These are phyloP conservation scores for Silvanus unidentatus DNA, from an alignment of 2,888 invertebrate genomes.

Conservation along the genomic window DNA sequence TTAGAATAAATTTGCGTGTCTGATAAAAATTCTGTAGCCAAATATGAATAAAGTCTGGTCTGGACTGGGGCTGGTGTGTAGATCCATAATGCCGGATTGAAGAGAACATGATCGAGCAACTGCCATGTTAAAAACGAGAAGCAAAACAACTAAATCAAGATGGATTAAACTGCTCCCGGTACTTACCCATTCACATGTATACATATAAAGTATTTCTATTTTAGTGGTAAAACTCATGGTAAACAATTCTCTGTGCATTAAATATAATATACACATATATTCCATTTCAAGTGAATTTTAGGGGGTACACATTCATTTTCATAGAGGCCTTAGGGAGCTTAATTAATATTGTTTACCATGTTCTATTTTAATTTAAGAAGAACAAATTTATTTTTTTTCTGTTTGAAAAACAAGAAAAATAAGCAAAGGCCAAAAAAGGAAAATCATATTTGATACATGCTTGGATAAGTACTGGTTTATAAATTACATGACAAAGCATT, in stretches of 20 bases:
- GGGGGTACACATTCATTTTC: neutral
- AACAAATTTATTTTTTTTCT: conserved; percentile 1
- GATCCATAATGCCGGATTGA: conserved; percentile 99
- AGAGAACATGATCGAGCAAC: conserved; percentile 97
- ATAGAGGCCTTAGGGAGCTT: too few relatives aligned
- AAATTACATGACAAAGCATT: conserved; percentile 10
- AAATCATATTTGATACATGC: conserved; percentile 32
- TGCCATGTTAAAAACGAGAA: conserved; percentile 89
- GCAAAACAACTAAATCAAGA: conserved; percentile 80
- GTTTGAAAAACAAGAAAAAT: conserved; percentile 7
- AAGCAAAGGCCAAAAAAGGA: conserved; percentile 23
- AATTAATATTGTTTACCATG: conserved; percentile 5
- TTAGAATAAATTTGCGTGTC: conserved; percentile 97
- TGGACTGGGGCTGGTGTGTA: conserved; percentile 96
- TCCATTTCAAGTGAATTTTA: neutral
- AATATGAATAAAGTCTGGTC: conserved; percentile 90
- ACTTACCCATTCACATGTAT: conserved; percentile 45
- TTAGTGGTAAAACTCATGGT: neutral
- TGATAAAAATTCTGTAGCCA: conserved; percentile 97
- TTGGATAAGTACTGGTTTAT: conserved; percentile 44
- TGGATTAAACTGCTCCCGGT: conserved; percentile 51
- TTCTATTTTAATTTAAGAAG: neutral
- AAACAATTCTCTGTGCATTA: too few relatives aligned
- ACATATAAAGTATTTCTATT: conserved; percentile 8
- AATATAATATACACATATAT: too few relatives aligned